A percentile compares a stretch with the other conserved stretches of the same genome.
These are phyloP conservation scores for Sinonovacula constricta DNA, from an alignment of 1,140 invertebrate species.

Conservation along the genomic window DNA sequence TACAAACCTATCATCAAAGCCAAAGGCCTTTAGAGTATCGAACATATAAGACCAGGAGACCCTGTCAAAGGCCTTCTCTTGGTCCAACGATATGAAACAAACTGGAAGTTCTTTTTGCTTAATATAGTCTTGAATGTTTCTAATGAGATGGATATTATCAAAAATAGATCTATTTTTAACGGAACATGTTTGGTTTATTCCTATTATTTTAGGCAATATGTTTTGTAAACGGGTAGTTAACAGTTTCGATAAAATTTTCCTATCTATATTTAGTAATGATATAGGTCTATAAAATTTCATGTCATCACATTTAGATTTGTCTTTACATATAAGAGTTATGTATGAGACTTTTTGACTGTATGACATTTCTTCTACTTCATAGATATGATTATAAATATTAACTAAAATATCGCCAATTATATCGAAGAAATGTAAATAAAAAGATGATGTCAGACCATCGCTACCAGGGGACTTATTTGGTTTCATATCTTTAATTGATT, in stretches of 20 bases:
- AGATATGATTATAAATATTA: constrained; percentile 39
- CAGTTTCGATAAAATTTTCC: constrained; percentile 59
- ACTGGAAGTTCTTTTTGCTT: constrained; percentile 48
- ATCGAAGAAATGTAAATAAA: constrained; percentile 59
- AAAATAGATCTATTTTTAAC: constrained; percentile 53
- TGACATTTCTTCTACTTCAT: constrained; percentile 43
- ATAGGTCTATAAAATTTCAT: constrained; percentile 60
- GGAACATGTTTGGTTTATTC: constrained; percentile 57
- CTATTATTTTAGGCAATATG: constrained; percentile 47
- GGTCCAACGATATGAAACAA: constrained; percentile 57
- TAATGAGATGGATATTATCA: constrained; percentile 60
- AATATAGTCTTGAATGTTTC: constrained; percentile 59
- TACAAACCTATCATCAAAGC: constrained; percentile 55
- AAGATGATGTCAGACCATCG: constrained; percentile 58
- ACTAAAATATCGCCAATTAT: constrained; percentile 47
- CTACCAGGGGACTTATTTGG: constrained; percentile 58
- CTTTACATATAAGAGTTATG: constrained; percentile 60
- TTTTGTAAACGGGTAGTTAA: constrained; percentile 46
- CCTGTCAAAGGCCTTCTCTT: constrained; percentile 60
- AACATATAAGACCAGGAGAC: constrained; percentile 57
- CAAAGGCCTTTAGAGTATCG: constrained; percentile 46
- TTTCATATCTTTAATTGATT: constrained; percentile 44
- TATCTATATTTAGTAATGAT: constrained; percentile 60
- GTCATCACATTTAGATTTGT: constrained; percentile 31
- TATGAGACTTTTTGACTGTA: constrained; percentile 47